These are phyloP conservation scores for Urosaurus nigricauda DNA, from an alignment of 2,797 vertebrate species.

Conservation along the genomic window DNA sequence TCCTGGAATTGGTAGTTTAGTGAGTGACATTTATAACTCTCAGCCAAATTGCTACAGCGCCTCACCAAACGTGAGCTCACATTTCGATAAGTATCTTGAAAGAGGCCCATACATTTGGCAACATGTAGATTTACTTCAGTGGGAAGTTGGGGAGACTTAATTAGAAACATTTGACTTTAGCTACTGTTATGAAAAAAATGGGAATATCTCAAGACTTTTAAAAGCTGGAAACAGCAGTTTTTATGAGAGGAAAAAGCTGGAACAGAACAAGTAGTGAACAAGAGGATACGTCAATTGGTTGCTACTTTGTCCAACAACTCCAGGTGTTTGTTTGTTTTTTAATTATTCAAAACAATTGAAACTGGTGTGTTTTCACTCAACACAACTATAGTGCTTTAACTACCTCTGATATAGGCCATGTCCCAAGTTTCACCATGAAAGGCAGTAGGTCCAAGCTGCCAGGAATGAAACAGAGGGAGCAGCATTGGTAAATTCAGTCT, in stretches of 20 bases:
- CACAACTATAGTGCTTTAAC: too few relatives aligned
- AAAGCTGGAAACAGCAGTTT: not conserved
- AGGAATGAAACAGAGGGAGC: not conserved
- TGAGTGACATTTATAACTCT: too few relatives aligned
- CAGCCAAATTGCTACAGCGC: too few relatives aligned
- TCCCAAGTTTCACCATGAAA: too few relatives aligned
- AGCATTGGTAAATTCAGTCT: not conserved
- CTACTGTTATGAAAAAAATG: not conserved
- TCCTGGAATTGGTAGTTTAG: too few relatives aligned
- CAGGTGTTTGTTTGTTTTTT: not conserved
- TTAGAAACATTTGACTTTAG: not conserved
- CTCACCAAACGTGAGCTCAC: not conserved
- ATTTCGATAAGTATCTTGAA: not conserved
- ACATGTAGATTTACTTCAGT: not conserved
- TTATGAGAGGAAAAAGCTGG: not conserved
- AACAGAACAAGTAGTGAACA: not conserved
- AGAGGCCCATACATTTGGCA: not conserved
- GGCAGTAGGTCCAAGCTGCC: too few relatives aligned
- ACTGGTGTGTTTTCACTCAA: not conserved
- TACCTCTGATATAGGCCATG: too few relatives aligned
- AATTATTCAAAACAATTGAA: not conserved
- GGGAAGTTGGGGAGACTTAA: not conserved
- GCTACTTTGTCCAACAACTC: not conserved
- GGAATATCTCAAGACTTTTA: not conserved
- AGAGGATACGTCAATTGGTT: too few relatives aligned